Evolutionary conservation across 2,888 invertebrate species (phyloP), one percentile per base, ranked within the genome.

Genomic region (Agapostemon virescens): DNA sequence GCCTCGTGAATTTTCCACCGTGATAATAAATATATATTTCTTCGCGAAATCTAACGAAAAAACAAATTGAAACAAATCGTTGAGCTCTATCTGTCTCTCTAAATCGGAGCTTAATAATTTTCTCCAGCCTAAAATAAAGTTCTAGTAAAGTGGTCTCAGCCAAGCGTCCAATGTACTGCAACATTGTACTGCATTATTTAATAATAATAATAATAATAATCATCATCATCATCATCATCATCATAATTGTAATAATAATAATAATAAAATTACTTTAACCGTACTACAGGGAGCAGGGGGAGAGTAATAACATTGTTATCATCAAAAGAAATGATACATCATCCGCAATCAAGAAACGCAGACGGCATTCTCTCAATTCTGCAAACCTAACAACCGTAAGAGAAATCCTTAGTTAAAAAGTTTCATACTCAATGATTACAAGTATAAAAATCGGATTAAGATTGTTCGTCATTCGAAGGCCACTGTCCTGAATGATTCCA

Each of bases 401-500:
- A 70, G 69, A 79, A 74, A 52, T 70, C 69, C 63, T 63, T 36
- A 63, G 45, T 68, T 72, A 70, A 55, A 75, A 68, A 68, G 33
- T 36, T 61, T 75, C 49, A 63, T 40, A 74, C 69, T 67, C 61
- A 36, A 69, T 68, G 66, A 45, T 63, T 64, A 75, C 42, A 45
- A 36, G 23, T 69, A 55, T 58, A 77, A 82, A 82, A 61, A 69
- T 30, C 70, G 61, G 76, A 83, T 92, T 92, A 93, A 77, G 92
- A 91, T 84, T 92, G 91, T 72, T 93, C 92, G 63, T 92, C 91
- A 75, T 86, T 90, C 45, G 91, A 89, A 70, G 92, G 90, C 92
- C 92, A 92, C 79, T 93, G 92, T 75, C 92, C 92, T 52, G 93
- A 93, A 85, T 93, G 93, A 77, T 92, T 91, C 95, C 96, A 96